Base-by-base conservation (phyloP, 2,113 vertebrate genomes). In the Parotia lawesii region DNA sequence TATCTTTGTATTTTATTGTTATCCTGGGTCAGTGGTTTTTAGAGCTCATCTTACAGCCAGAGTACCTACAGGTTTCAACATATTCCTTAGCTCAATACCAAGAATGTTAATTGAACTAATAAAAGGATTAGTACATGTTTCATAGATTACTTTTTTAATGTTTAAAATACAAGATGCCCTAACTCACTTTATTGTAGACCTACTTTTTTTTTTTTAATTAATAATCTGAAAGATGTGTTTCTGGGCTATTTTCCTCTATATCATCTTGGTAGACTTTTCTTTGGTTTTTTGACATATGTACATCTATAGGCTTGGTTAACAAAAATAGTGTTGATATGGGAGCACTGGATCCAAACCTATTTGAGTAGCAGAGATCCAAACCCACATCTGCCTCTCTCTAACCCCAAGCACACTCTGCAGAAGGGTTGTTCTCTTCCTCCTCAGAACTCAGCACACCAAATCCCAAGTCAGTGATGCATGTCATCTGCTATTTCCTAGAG, bases 61-160 rank as follows among this genome's bases (percentile, higher is more conserved):
- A 56, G 47, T 62, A 29, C 7, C 0, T 65, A 72, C 86, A 95
- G 15, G 86, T 92, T 96, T 89, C 65, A 87, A 91, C 92, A 82
- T 19, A 92, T 93, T 91, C 62, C 8, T 74, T 64, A 78, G 38
- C 29, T 92, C 40, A 48, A 66, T 65, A 90, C 25, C 29, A 92
- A 75, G 58, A 93, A 95, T 76, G 50, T 85, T 84, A 94, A 92
- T 73, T 91, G 61, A 89, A 44, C 14, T 67, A 78, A 82, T 95
- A 70, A 84, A 87, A 23, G 47, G 18, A 5, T 81, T 90, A 77
- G 73, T 78, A 67, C 12, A 29, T 77, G 35, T 56, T 65, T 42
- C 31, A 61, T n/a, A 71, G 10, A 1, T n/a, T 31, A 20, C 40
- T 64, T 53, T 65, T 87, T 57, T 28, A 19, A 47, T 61, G 12